Evolutionary conservation across 1,140 invertebrate genomes (phyloP), one percentile per base, ranked within the genome.

Genomic region (Zaprionus inermis): DNA sequence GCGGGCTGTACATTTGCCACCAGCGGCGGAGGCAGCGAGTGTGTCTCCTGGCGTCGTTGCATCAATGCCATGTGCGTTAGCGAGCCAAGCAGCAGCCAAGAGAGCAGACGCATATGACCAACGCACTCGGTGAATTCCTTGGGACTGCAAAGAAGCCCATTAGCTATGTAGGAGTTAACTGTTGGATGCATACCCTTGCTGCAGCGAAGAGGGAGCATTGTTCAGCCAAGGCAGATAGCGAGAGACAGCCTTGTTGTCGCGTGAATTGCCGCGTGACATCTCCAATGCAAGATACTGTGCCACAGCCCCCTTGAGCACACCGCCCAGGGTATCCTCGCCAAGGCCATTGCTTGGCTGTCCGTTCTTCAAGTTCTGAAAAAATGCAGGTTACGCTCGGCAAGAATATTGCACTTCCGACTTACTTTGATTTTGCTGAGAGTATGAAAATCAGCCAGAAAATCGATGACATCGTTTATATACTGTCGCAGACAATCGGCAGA

Each of bases 361-460:
- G 93, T 97, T 97, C 85, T 95, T 95, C 79, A 96, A 97, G 82
- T 96, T 97, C 96, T 97, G 36, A 5, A 54, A 11, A 11, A 16
- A 54, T 49, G 24, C 16, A 64, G 63, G 14, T 64, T 44, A 64
- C 51, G 16, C 16, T 32, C 5, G 10, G 44, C 36, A n/a, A 7
- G 9, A 34, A 18, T 9, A 46, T 2, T 20, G 0, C 2, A 14
- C 4, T 10, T 0, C 14, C 14, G 7, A 46, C 69, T 81, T 93
- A 98, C 97, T 95, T 99, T 99, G 28, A 99, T 96, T 94, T 99
- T 99, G 63, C 96, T 98, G 49, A 99, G 94, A 0, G 98, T 98
- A 90, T 99, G 98, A 79, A 99, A 97, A 92, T 99, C 99, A 11
- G 97, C 96, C 71, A 99, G 94, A 91, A 99, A 99, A 58, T 99